These are phyloP conservation scores for Phengaris alcon DNA, from an alignment of 2,888 invertebrate species.

Conservation along the genomic window DNA sequence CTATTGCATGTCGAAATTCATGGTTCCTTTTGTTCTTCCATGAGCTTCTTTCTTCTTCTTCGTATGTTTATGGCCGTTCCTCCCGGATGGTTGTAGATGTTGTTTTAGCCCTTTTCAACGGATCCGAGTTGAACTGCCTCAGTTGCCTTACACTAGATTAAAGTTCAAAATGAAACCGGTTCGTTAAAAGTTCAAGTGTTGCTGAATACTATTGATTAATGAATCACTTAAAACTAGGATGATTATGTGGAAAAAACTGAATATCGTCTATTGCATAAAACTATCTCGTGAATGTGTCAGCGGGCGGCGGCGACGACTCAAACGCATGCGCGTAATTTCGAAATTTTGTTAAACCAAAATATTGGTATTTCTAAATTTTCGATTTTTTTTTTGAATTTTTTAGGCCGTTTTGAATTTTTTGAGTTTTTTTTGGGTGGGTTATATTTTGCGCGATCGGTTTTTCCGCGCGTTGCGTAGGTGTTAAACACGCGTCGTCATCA, in stretches of 20 bases:
- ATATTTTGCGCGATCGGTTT: constrained; percentile 57
- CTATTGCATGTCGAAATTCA: constrained; percentile 60
- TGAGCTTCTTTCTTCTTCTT: constrained; percentile 56
- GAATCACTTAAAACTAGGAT: constrained; percentile 72
- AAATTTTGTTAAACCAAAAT: constrained; percentile 58
- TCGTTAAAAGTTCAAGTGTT: constrained; percentile 74
- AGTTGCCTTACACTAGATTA: constrained; percentile 77
- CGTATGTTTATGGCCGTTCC: constrained; percentile 59
- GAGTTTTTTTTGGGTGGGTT: constrained; percentile 47
- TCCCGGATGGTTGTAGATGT: constrained; percentile 74
- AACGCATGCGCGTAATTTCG: constrained; percentile 76
- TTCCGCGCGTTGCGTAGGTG: constrained; percentile 76
- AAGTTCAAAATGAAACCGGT: constrained; percentile 72
- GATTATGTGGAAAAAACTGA: constrained; percentile 72
- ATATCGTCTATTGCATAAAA: constrained; percentile 76
- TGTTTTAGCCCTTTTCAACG: constrained; percentile 66
- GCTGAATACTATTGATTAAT: constrained; percentile 73
- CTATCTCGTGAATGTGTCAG: constrained; percentile 76
- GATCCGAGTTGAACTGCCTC: constrained; percentile 71
- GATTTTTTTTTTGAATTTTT: constrained; percentile 45
- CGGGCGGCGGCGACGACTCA: constrained; percentile 60
- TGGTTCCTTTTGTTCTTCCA: constrained; percentile 61
- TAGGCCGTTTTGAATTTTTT: constrained; percentile 58
- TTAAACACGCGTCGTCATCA: constrained; percentile 73
- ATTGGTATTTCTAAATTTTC: constrained; percentile 65